These are phyloP conservation scores for Prosapia bicincta DNA, from an alignment of 2,888 invertebrate genomes.

Conservation along the genomic window DNA sequence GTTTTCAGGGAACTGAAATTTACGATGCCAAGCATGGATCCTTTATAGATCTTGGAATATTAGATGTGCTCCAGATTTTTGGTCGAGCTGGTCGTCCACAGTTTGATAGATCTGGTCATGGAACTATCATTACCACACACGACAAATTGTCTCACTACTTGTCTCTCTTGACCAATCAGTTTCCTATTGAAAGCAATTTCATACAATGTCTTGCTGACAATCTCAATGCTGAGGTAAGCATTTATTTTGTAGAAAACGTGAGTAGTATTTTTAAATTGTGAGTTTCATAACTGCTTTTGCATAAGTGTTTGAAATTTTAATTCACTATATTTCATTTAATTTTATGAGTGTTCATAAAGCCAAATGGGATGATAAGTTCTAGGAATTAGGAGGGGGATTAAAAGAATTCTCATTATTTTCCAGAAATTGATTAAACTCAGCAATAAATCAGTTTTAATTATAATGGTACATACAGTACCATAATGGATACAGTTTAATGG, in stretches of 20 bases:
- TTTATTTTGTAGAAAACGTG: not conserved
- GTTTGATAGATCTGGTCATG: slow-evolving; percentile 91
- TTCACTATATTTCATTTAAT: too few species aligned
- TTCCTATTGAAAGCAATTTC: slow-evolving; percentile 98
- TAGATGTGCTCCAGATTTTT: slow-evolving; percentile 98
- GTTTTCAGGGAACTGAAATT: slow-evolving; percentile 84
- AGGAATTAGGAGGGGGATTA: too few species aligned
- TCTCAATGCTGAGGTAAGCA: slow-evolving; percentile 89
- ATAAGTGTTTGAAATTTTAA: too few species aligned
- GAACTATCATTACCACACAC: slow-evolving; percentile 91
- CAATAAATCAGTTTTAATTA: too few species aligned
- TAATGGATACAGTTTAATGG: too few species aligned
- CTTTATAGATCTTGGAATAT: slow-evolving; percentile 91
- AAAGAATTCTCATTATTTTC: too few species aligned
- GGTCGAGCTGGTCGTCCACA: slow-evolving; percentile 98
- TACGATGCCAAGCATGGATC: slow-evolving; percentile 94
- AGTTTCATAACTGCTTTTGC: too few species aligned
- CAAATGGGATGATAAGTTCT: too few species aligned
- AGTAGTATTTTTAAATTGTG: too few species aligned
- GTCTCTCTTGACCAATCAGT: slow-evolving; percentile 90
- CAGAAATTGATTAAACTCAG: too few species aligned
- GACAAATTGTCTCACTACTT: slow-evolving; percentile 92
- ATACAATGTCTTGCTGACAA: slow-evolving; percentile 89
- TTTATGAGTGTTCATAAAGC: too few species aligned
- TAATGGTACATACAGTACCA: too few species aligned